Conservation (phyloP, 2,113 vertebrate species). For the Lethenteron camtschaticum region DNA sequence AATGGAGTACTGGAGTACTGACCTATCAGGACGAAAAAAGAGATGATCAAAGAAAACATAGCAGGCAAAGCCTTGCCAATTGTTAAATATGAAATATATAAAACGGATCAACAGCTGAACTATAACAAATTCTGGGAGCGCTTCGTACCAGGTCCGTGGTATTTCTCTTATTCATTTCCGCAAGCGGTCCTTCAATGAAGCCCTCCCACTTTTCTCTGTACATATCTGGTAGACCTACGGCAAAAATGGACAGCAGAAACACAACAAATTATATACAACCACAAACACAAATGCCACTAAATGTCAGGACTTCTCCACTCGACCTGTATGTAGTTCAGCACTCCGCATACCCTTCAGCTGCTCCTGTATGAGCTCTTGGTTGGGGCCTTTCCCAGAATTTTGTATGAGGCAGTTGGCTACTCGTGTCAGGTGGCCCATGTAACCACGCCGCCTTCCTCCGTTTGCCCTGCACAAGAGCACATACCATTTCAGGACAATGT, state of each 20-base stretch:
- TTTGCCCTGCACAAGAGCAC: conserved; percentile 28
- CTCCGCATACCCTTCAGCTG: conserved; percentile 50
- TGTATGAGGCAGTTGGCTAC: conserved; percentile 82
- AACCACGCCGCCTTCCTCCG: conserved; percentile 61
- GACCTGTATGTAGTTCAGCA: background rate
- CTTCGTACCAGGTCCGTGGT: conserved; percentile 64
- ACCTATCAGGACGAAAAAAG: too few species aligned
- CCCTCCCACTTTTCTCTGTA: conserved; percentile 84
- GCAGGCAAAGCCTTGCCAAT: too few species aligned
- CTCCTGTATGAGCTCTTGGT: conserved; percentile 46
- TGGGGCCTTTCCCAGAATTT: conserved; percentile 61
- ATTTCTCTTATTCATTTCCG: conserved; percentile 68
- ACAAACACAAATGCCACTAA: too few species aligned
- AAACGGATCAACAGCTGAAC: too few species aligned
- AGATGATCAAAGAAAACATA: too few species aligned
- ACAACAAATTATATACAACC: too few species aligned
- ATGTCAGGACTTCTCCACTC: too few species aligned
- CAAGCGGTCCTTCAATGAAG: conserved; percentile 69
- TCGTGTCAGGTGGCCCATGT: conserved; percentile 86
- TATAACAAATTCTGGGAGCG: too few species aligned
- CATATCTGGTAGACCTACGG: conserved; percentile 61
- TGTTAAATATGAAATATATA: too few species aligned
- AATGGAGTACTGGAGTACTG: too few species aligned
- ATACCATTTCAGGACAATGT: fast-evolving
- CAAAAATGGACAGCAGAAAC: too few species aligned